Conservation (phyloP, 2,888 invertebrate species). For the Onchidella celtica region DNA sequence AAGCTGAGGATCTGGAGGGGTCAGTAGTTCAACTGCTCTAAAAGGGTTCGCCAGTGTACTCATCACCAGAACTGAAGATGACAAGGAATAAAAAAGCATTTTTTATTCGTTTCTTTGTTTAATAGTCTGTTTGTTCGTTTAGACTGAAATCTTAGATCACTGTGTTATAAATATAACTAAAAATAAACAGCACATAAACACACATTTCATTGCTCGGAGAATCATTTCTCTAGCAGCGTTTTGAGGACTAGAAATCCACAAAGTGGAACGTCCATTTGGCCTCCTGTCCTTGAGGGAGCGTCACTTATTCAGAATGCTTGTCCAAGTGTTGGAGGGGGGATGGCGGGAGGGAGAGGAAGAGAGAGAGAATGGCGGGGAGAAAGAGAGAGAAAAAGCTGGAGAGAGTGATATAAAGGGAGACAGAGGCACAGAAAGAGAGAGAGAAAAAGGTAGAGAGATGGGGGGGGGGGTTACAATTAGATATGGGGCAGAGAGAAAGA, state of each 20-base stretch:
- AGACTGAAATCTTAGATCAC: no score
- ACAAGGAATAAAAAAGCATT: not conserved
- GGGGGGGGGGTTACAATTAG: not conserved
- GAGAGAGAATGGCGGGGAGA: not conserved
- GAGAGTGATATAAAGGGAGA: not conserved
- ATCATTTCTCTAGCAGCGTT: no score
- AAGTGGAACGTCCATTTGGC: no score
- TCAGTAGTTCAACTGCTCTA: conserved; percentile 61
- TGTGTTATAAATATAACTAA: no score
- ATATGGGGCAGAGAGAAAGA: not conserved
- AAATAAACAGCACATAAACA: no score
- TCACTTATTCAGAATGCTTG: no score
- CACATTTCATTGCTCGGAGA: no score
- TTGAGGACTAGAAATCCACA: no score
- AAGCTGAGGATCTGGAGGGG: conserved; percentile 59
- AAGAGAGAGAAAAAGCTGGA: conserved; percentile 6
- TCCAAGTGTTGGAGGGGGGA: no score
- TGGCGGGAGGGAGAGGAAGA: not conserved
- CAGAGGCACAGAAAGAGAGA: not conserved
- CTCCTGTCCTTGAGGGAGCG: no score
- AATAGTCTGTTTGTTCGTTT: not conserved
- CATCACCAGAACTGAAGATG: conserved; percentile 63
- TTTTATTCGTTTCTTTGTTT: not conserved
- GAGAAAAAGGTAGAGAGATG: not conserved
- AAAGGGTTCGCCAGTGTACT: conserved; percentile 67